Evolutionary conservation across 2,113 vertebrate species (phyloP).

Genomic region (Vulpes ferrilata): DNA sequence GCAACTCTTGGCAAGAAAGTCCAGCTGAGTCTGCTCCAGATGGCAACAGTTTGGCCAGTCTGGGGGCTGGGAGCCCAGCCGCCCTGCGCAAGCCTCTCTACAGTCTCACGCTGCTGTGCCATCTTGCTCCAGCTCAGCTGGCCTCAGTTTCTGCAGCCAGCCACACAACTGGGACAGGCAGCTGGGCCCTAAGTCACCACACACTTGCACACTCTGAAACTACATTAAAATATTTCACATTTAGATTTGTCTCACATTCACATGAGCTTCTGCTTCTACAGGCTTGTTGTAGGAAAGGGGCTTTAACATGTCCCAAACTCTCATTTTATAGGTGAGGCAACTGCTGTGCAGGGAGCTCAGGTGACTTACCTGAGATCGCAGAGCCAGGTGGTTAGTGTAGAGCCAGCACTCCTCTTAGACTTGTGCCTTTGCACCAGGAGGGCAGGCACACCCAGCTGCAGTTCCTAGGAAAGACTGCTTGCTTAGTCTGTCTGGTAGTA

Average conservation of each 20-base stretch:
- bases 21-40: background rate
- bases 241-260: background rate
- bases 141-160: background rate
- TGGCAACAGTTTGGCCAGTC: background rate
- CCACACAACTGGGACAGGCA: background rate
- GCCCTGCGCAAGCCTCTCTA: background rate
- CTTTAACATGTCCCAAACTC: background rate
- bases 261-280: background rate
- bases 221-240: background rate
- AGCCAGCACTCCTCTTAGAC: no score
- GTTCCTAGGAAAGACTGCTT: background rate
- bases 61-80: no score
- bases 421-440: rapidly evolving
- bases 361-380: background rate
- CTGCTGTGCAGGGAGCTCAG: background rate
- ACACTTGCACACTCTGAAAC: rapidly evolving
- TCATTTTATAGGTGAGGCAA: background rate
- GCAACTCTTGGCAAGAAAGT: background rate
- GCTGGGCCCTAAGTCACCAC: background rate
- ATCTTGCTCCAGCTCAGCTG: background rate
- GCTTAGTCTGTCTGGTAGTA: background rate
- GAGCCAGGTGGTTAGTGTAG: background rate
- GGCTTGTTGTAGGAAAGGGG: background rate
- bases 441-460: background rate
- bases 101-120: no score